These are phyloP conservation scores for Autographa gamma DNA, from an alignment of 2,888 invertebrate genomes.

Conservation along the genomic window DNA sequence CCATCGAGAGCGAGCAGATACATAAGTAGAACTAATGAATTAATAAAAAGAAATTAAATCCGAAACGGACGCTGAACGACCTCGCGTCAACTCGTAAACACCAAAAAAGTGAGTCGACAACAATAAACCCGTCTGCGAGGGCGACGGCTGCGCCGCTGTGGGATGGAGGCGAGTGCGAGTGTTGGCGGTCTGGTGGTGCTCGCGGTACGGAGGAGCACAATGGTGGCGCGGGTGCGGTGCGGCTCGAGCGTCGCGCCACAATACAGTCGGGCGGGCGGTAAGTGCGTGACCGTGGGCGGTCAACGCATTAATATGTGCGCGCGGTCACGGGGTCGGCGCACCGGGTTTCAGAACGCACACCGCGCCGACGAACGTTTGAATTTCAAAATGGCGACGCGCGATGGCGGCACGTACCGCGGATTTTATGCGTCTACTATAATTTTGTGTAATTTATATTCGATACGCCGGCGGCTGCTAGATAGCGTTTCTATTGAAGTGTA, in stretches of 20 bases:
- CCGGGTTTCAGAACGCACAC: conserved; percentile 73
- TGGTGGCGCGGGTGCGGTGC: conserved; percentile 49
- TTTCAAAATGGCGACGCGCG: conserved; percentile 74
- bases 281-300: conserved; percentile 84
- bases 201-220: not conserved
- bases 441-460: conserved; percentile 87
- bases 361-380: conserved; percentile 64
- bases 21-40: conserved; percentile 62
- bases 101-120: conserved; percentile 84
- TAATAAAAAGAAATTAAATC: conserved; percentile 77
- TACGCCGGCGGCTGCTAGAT: conserved; percentile 80
- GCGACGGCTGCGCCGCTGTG: conserved; percentile 50
- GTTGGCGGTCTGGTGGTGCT: not conserved
- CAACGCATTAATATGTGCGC: conserved; percentile 85
- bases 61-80: conserved; percentile 81
- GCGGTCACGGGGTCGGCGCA: conserved; percentile 86
- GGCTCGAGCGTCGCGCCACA: conserved; percentile 62
- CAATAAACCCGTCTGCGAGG: conserved; percentile 83
- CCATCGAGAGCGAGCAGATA: conserved; percentile 54
- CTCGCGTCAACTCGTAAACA: conserved; percentile 82
- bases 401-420: conserved; percentile 71
- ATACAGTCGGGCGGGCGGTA: conserved; percentile 74
- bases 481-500: conserved; percentile 83
- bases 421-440: conserved; percentile 80
- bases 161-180: conserved; percentile 4